Conservation (phyloP, 2,888 invertebrate species). For the Ariolimax columbianus region DNA sequence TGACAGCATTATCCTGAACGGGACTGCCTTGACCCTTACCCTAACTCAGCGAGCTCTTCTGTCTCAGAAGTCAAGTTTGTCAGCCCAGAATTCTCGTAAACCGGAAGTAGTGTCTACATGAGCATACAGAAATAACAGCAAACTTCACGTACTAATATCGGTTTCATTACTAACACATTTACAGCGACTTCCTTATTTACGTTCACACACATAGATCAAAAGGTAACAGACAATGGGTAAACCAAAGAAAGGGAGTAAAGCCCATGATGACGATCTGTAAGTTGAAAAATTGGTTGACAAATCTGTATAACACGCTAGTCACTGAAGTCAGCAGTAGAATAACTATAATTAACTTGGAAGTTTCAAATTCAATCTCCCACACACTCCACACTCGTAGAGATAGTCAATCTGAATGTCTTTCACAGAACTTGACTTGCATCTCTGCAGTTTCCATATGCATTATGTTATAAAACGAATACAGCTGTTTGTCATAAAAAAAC, state of each 20-base stretch:
- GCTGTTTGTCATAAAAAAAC: too few species aligned
- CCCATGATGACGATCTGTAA: constrained; percentile 63
- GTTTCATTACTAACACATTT: not conserved
- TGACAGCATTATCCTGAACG: not conserved
- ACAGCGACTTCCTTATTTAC: not conserved
- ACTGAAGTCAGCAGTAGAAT: too few species aligned
- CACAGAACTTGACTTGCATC: too few species aligned
- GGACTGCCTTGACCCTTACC: not conserved
- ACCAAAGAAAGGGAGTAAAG: constrained; percentile 72
- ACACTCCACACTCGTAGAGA: too few species aligned
- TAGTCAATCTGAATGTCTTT: too few species aligned
- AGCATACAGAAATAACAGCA: constrained; percentile 5
- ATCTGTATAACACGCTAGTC: too few species aligned
- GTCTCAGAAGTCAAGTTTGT: not conserved
- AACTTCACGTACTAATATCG: not conserved
- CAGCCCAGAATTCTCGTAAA: constrained; percentile 27
- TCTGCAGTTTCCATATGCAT: too few species aligned
- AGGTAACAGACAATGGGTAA: constrained; percentile 65
- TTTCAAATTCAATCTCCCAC: too few species aligned
- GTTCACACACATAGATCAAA: not conserved
- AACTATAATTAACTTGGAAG: too few species aligned
- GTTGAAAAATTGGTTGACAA: constrained; percentile 4
- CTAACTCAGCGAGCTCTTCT: not conserved
- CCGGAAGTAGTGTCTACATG: constrained; percentile 34
- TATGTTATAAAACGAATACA: too few species aligned